Conservation (phyloP, 1,140 invertebrate species). For the Drosophila lacertosa region DNA sequence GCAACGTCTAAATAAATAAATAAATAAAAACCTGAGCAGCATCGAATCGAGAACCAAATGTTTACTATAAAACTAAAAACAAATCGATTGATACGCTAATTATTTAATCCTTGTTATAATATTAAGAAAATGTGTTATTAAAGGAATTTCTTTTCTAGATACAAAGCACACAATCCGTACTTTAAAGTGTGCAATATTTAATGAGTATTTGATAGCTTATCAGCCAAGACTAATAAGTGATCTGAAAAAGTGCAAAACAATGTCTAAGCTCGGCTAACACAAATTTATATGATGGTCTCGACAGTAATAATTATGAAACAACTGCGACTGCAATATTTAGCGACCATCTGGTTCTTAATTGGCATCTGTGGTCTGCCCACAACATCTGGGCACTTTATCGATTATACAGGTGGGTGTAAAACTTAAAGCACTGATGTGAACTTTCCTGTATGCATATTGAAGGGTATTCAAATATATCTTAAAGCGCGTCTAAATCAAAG, state of each 20-base stretch:
- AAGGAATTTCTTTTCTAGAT: too few species aligned
- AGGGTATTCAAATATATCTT: background rate
- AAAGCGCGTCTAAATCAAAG: slow-evolving; percentile 37
- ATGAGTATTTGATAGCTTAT: background rate
- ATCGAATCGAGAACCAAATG: slow-evolving; percentile 31
- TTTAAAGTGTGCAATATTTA: background rate
- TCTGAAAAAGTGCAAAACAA: slow-evolving; percentile 6
- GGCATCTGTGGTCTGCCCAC: slow-evolving; percentile 19
- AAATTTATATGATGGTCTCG: background rate
- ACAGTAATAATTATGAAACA: slow-evolving; percentile 32
- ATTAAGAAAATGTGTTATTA: background rate
- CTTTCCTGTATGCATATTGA: background rate
- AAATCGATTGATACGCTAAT: slow-evolving; percentile 68
- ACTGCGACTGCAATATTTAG: slow-evolving; percentile 16
- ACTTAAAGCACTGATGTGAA: background rate
- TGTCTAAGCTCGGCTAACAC: background rate
- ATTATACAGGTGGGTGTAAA: slow-evolving; percentile 61
- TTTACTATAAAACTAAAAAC: slow-evolving; percentile 70
- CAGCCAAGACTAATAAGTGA: slow-evolving; percentile 5
- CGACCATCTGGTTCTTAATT: slow-evolving; percentile 44
- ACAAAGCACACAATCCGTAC: too few species aligned
- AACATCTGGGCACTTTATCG: slow-evolving; percentile 48
- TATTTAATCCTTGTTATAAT: background rate
- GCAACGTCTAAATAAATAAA: slow-evolving; percentile 68
- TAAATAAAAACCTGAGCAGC: slow-evolving; percentile 52